Evolutionary conservation across 2,888 invertebrate species (phyloP), one percentile per base, ranked within the genome.

Genomic region (Oscheius sp.): DNA sequence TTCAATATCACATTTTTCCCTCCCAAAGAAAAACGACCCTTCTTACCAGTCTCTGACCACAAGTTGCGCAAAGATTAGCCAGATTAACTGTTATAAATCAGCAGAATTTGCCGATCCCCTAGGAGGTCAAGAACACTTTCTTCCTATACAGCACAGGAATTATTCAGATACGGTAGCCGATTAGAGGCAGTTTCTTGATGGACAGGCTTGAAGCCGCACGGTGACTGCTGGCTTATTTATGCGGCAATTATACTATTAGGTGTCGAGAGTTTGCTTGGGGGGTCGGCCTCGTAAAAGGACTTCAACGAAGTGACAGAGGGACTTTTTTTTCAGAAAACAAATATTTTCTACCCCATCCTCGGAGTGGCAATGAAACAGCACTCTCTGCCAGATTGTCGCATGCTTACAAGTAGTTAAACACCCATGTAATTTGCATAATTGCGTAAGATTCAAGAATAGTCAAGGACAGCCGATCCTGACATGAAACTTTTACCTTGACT

Each of bases 131-230:
- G 21, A 21, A 21, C 21, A 1, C 9, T 50, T 50, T 21, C 53
- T 1, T 1, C 4, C 29, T 53, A 11, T 53, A 35, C 13, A 60
- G 60, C 35, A 35, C 35, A 37, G 60, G 63, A 63, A 63, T 63
- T 48, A 63, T 63, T 63, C 48, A 63, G 63, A 68, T 68, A 68
- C 68, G 68, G 68, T 68, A 68, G 68, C 68, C 55, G 50, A 68
- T 68, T 68, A 68, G 42, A 55, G 55, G 57, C 55, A 21, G 51
- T 35, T 42, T 48, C 48, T 13, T 68, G 68, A 68, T 55, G 68
- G 68, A 68, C 68, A 55, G 53, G 33, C 37, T 53, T 42, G 55
- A 68, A 33, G 53, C 55, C 35, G 68, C 68, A 68, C 68, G 55
- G 68, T 55, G 53, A 55, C 68, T 68, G 57, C 68, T 68, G 53